phyloP scores from a whole-genome alignment of 2,113 vertebrate genomes.

The Odocoileus virginianus region DNA sequence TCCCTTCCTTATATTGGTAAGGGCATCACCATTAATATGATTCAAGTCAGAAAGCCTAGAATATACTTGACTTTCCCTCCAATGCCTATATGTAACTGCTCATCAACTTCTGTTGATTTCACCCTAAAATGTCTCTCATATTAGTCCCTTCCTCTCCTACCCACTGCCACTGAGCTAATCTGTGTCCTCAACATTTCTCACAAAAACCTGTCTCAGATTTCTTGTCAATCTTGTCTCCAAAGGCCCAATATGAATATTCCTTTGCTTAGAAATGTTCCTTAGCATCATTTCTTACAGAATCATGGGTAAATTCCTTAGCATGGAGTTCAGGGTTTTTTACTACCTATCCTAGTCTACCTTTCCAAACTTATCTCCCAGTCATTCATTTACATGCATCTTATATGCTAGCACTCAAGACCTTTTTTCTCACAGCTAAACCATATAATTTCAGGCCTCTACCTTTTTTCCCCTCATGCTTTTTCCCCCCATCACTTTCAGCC shows the following conservation, averaged over 20 bases:
- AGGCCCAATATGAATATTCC: background rate
- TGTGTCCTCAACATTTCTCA: background rate
- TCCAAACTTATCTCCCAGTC: background rate
- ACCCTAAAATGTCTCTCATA: background rate
- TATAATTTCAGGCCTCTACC: background rate
- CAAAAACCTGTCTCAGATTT: background rate
- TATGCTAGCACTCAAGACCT: background rate
- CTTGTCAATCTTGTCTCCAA: background rate
- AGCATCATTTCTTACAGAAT: background rate
- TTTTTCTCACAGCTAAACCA: background rate
- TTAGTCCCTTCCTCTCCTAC: background rate
- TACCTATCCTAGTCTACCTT: background rate
- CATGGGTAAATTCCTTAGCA: background rate
- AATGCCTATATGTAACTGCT: background rate
- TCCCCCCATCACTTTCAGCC: background rate
- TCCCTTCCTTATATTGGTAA: slow-evolving; percentile 12
- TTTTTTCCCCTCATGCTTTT: background rate
- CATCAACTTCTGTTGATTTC: background rate
- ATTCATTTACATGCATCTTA: background rate
- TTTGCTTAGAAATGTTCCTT: background rate
- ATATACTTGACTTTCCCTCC: background rate
- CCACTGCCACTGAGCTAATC: background rate
- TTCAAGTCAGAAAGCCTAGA: background rate
- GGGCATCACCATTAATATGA: background rate
- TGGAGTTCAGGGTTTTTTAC: background rate